Percentiles rank a stretch among this genome's conserved stretches.
Evolutionary conservation across 2,888 invertebrate genomes (phyloP).

Genomic region (Acholoe squamosa): DNA sequence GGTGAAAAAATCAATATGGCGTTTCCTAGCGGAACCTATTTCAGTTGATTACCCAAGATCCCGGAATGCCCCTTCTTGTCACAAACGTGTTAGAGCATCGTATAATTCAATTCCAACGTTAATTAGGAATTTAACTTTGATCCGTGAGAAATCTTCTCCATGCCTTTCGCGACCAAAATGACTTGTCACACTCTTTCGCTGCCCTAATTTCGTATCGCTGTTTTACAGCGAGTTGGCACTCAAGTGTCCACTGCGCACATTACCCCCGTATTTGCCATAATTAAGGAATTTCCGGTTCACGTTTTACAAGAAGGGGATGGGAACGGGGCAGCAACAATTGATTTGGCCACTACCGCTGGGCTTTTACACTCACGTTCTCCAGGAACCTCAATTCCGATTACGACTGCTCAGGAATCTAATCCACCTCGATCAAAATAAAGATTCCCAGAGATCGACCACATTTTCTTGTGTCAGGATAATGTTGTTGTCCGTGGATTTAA

Average conservation of each 20-base stretch:
- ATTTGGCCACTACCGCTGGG: not conserved
- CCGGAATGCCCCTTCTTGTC: not conserved
- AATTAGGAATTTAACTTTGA: constrained; percentile 5
- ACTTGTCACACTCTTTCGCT: not conserved
- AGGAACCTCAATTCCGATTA: no score
- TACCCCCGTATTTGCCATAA: not conserved
- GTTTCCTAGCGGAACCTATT: not conserved
- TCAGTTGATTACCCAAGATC: not conserved
- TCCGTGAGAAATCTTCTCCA: not conserved
- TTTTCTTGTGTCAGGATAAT: no score
- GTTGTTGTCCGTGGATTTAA: no score
- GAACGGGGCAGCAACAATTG: not conserved
- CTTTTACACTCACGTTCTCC: not conserved
- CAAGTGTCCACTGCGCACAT: not conserved
- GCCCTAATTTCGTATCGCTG: not conserved
- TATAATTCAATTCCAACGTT: constrained; percentile 13
- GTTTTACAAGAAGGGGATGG: not conserved
- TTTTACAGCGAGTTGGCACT: constrained; percentile 5
- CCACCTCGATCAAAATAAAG: no score
- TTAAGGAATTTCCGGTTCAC: not conserved
- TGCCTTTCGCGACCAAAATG: not conserved
- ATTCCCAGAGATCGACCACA: no score
- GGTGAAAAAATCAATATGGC: constrained; percentile 15
- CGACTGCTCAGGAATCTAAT: no score
- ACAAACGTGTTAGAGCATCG: not conserved